Conservation (phyloP, 2,888 invertebrate species). For the Epistrophe eligans region DNA sequence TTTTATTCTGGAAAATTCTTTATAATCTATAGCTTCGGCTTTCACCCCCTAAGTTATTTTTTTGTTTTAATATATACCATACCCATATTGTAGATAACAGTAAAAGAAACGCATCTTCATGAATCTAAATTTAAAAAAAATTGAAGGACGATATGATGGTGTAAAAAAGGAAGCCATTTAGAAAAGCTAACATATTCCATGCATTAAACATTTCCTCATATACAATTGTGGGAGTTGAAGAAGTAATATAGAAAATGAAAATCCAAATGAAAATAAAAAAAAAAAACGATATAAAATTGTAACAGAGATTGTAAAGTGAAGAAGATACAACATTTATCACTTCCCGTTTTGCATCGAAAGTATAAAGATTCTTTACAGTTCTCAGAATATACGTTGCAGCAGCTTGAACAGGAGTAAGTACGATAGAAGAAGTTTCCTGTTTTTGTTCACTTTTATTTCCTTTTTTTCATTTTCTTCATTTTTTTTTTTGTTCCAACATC, state of each 20-base stretch:
- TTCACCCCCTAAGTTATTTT: not conserved
- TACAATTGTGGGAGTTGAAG: not conserved
- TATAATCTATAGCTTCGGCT: too few relatives aligned
- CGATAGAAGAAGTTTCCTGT: not conserved
- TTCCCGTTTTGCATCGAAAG: conserved; percentile 59
- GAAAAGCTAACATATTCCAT: conserved; percentile 63
- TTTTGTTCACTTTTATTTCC: not conserved
- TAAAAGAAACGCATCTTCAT: not conserved
- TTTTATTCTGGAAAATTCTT: too few relatives aligned
- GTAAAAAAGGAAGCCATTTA: conserved; percentile 65
- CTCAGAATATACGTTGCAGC: not conserved
- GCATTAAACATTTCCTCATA: conserved; percentile 57
- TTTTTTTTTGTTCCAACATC: conserved; percentile 13
- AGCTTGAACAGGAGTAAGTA: not conserved
- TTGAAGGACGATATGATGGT: not conserved
- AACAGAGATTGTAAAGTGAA: conserved; percentile 57
- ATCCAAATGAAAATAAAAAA: not conserved
- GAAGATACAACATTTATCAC: conserved; percentile 69
- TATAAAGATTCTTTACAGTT: not conserved
- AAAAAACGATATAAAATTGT: conserved; percentile 17
- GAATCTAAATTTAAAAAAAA: not conserved
- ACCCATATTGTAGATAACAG: not conserved
- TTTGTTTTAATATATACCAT: not conserved
- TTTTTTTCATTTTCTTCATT: not conserved
- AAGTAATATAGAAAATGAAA: not conserved